phyloP scores from a whole-genome alignment of 2,113 vertebrate species.

The Raja brachyura region DNA sequence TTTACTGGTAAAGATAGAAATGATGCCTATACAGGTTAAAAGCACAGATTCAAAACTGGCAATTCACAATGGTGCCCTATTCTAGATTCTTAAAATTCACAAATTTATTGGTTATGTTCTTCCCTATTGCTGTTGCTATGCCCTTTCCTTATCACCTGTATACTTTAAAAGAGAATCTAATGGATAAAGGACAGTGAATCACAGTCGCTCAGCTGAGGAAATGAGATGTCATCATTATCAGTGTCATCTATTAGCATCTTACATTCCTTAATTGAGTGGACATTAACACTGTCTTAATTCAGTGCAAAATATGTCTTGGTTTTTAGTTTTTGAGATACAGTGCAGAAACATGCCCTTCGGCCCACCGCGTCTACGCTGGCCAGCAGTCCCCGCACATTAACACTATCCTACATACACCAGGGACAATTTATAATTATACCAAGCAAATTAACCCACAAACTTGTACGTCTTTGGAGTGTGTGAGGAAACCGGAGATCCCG shows the following conservation, averaged over 20 bases:
- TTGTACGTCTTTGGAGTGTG: too few species aligned
- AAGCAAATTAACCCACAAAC: too few species aligned
- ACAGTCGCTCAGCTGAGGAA: conserved; percentile 6
- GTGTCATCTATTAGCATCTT: not conserved
- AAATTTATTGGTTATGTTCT: not conserved
- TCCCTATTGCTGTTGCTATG: not conserved
- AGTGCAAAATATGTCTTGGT: not conserved
- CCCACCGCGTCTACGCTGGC: too few species aligned
- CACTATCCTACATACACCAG: too few species aligned
- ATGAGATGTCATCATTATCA: not conserved
- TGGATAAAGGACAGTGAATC: not conserved
- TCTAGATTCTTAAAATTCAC: not conserved
- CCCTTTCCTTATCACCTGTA: not conserved
- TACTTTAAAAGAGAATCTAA: conserved; percentile 14
- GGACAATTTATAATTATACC: too few species aligned
- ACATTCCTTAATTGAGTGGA: not conserved
- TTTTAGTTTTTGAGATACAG: too few species aligned
- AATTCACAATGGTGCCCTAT: not conserved
- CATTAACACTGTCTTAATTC: not conserved
- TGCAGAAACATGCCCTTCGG: too few species aligned
- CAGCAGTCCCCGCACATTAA: too few species aligned
- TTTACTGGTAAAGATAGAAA: not conserved
- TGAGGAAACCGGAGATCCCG: too few species aligned
- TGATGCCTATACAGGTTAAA: not conserved
- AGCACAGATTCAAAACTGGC: not conserved